Conservation (phyloP, 1,140 invertebrate genomes). For the Brachionus asplanchnoidis region DNA sequence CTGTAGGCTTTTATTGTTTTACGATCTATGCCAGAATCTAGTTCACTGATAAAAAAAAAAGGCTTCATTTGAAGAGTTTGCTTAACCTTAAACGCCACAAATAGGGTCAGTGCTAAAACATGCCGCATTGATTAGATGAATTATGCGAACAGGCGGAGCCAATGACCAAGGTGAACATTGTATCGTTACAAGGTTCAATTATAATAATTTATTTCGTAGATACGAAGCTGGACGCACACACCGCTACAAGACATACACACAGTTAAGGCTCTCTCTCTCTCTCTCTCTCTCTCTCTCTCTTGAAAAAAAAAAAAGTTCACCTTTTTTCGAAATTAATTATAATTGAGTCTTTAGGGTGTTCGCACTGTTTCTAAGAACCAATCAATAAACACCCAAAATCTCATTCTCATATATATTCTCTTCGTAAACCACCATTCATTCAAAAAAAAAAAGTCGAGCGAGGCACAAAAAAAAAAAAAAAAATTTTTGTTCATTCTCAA, state of each 20-base stretch:
- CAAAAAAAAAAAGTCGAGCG: neutral
- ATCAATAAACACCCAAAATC: conserved; percentile 1
- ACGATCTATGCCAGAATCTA: neutral
- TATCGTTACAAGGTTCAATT: neutral
- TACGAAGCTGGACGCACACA: neutral
- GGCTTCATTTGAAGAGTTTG: neutral
- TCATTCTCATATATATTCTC: neutral
- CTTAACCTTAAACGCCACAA: neutral
- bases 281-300: too few species aligned
- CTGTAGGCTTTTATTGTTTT: neutral
- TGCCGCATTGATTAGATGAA: neutral
- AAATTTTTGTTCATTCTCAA: neutral
- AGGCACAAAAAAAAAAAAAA: neutral
- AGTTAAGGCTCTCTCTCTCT: neutral
- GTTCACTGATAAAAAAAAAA: neutral
- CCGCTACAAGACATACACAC: neutral
- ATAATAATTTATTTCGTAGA: conserved; percentile 21
- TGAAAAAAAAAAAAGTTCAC: neutral
- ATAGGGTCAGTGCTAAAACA: neutral
- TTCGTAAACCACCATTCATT: neutral
- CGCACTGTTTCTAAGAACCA: conserved; percentile 1
- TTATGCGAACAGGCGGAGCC: neutral
- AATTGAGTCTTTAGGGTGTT: conserved; percentile 25
- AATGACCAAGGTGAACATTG: neutral
- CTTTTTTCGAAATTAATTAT: neutral